These are phyloP conservation scores for Gallinago jamesoni DNA, from an alignment of 2,113 vertebrate genomes.

Conservation along the genomic window DNA sequence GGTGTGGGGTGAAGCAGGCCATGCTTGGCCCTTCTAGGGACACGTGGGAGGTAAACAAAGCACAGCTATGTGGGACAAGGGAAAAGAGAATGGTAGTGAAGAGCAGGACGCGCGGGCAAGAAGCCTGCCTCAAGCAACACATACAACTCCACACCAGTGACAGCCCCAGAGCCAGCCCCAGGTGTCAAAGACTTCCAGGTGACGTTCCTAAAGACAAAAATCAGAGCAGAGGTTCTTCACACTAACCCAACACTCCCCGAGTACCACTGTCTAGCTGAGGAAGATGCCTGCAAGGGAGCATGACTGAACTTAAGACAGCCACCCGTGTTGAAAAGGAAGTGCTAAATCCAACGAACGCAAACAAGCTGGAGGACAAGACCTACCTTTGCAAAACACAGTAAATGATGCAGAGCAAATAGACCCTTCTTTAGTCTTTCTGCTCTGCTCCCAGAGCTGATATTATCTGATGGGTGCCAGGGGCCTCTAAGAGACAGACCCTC, in stretches of 20 bases:
- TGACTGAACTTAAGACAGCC: not conserved
- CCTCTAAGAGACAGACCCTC: not conserved
- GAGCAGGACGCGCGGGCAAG: accelerated
- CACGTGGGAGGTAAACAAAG: not conserved
- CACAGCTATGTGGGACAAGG: not conserved
- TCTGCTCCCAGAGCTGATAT: not conserved
- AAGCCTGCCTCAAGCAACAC: not conserved
- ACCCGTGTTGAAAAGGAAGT: not conserved
- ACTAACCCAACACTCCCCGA: not conserved
- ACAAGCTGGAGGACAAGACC: not conserved
- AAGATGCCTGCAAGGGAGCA: not conserved
- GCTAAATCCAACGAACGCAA: not conserved
- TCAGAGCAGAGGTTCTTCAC: not conserved
- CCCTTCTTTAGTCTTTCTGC: not conserved
- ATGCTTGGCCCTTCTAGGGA: not conserved
- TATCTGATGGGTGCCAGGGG: not conserved
- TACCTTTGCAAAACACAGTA: not conserved
- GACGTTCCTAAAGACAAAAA: not conserved
- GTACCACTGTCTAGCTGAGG: not conserved
- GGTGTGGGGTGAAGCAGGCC: not conserved
- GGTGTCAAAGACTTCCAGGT: not conserved
- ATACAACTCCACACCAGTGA: not conserved
- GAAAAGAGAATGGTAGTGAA: not conserved
- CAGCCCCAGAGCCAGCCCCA: not conserved
- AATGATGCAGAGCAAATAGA: not conserved